phyloP scores from a whole-genome alignment of 2,797 vertebrate species.

The Falco peregrinus region DNA sequence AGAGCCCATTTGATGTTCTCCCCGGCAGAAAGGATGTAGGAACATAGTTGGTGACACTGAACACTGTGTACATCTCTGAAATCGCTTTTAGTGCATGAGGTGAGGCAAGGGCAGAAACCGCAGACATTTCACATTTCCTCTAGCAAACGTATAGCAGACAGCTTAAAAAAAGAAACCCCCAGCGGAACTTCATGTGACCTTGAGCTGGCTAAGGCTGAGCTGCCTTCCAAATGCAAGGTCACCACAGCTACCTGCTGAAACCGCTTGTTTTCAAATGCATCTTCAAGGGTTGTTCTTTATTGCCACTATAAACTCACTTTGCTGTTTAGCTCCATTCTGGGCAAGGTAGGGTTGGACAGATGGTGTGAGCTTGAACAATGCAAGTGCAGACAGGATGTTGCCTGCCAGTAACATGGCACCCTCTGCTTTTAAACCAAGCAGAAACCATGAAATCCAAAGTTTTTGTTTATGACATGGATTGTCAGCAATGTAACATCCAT shows the following conservation, averaged over 20 bases:
- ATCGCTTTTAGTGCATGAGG: background rate
- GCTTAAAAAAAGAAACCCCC: background rate
- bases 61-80: background rate
- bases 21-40: background rate
- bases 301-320: constrained; percentile 23
- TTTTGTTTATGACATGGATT: background rate
- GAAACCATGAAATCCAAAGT: background rate
- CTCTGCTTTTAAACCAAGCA: background rate
- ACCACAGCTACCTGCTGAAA: background rate
- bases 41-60: background rate
- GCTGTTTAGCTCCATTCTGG: background rate
- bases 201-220: background rate
- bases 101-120: background rate
- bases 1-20: background rate
- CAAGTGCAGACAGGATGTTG: background rate
- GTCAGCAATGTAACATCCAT: background rate
- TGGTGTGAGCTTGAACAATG: background rate
- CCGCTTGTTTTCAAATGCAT: constrained; percentile 47
- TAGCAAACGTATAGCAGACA: background rate
- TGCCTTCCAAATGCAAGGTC: background rate
- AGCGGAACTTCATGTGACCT: background rate
- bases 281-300: background rate
- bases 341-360: background rate
- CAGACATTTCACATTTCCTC: background rate
- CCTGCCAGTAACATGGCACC: background rate